These are phyloP conservation scores for Brachyptera risi DNA, from an alignment of 2,888 invertebrate species.

Conservation along the genomic window DNA sequence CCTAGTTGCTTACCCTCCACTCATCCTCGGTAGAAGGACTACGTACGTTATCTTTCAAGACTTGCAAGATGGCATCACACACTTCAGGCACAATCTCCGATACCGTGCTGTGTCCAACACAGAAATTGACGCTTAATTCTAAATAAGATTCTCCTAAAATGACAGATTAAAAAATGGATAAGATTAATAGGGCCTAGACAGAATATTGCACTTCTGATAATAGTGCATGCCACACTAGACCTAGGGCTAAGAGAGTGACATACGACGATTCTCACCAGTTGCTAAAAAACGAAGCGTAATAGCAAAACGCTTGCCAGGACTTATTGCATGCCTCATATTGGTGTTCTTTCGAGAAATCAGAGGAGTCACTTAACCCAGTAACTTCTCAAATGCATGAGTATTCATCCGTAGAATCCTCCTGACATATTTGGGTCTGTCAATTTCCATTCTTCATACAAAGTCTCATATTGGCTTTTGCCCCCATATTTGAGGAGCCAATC, in stretches of 20 bases:
- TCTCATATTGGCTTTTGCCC: neutral
- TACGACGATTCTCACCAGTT: neutral
- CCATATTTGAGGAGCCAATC: neutral
- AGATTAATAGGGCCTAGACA: too few species aligned
- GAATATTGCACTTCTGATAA: too few species aligned
- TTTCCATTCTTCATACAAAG: neutral
- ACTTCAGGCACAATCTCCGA: neutral
- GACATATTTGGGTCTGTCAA: neutral
- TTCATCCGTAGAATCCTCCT: neutral
- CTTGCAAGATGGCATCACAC: neutral
- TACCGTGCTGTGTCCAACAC: conserved; percentile 7
- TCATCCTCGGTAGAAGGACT: neutral
- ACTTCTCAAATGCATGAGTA: neutral
- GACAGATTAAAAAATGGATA: neutral
- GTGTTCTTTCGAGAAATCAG: neutral
- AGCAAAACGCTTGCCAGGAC: neutral
- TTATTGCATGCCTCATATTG: neutral
- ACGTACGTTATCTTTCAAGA: neutral
- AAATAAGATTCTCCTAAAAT: neutral
- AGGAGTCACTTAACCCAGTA: neutral
- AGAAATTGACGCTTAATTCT: neutral
- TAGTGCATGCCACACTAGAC: neutral
- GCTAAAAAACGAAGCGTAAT: neutral
- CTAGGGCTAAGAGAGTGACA: neutral
- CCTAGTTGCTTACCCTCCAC: neutral